Conservation (phyloP, 1,140 invertebrate species). For the Drosophila kurseongensis region DNA sequence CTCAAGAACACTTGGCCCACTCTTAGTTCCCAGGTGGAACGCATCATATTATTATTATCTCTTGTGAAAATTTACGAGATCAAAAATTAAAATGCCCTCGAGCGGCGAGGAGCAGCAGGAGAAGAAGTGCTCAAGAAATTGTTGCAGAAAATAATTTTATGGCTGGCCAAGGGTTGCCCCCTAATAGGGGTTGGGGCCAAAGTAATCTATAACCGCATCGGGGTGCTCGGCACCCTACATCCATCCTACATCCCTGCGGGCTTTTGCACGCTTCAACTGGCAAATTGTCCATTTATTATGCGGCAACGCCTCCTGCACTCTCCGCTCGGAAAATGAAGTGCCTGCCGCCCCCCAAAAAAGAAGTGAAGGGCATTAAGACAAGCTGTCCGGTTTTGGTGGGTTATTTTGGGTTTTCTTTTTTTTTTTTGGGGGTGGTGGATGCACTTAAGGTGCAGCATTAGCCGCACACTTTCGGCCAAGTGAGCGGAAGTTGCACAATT, state of each 20-base stretch:
- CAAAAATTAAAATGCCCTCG: constrained; percentile 82
- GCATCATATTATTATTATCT: constrained; percentile 82
- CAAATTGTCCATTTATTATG: constrained; percentile 84
- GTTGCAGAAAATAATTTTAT: constrained; percentile 80
- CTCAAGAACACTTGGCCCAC: background rate
- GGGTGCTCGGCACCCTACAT: background rate
- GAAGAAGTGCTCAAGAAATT: constrained; percentile 70
- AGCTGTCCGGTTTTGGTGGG: constrained; percentile 52
- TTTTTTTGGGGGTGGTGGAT: constrained; percentile 30
- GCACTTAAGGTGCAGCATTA: constrained; percentile 81
- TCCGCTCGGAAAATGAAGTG: constrained; percentile 67
- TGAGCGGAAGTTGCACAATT: constrained; percentile 78
- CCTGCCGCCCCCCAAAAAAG: constrained; percentile 35
- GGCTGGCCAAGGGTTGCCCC: constrained; percentile 69
- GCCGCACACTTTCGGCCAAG: constrained; percentile 70
- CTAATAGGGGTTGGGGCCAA: constrained; percentile 46
- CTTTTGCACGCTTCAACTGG: constrained; percentile 78
- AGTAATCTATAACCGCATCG: constrained; percentile 75
- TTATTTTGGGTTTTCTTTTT: background rate
- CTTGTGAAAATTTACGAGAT: constrained; percentile 83
- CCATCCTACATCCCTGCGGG: constrained; percentile 65
- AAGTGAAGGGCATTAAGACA: constrained; percentile 66
- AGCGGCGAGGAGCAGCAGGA: constrained; percentile 30
- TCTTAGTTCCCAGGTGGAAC: constrained; percentile 54
- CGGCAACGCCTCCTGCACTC: constrained; percentile 81